Evolutionary conservation across 2,113 vertebrate species (phyloP).

Genomic region (Oryzias melastigma): DNA sequence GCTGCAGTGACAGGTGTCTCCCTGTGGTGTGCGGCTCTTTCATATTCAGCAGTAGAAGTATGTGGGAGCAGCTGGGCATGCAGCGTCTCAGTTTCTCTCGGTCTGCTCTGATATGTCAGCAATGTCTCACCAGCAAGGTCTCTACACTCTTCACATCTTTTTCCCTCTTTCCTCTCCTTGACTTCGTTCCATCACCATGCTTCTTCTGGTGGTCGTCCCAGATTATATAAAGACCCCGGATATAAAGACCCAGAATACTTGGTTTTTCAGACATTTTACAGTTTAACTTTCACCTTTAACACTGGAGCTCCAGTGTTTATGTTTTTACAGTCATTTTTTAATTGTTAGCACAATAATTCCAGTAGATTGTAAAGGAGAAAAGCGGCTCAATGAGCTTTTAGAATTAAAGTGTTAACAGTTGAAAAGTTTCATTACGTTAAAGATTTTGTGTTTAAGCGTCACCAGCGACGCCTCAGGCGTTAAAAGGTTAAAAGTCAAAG

Average conservation of each 20-base stretch:
- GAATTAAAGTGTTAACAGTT: too few species aligned
- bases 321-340: too few species aligned
- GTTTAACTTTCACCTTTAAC: constrained; percentile 39
- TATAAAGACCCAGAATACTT: constrained; percentile 44
- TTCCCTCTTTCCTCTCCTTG: constrained; percentile 23
- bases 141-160: neutral
- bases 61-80: constrained; percentile 26
- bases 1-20: constrained; percentile 46
- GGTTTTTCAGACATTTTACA: constrained; percentile 19
- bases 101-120: constrained; percentile 14
- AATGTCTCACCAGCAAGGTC: constrained; percentile 18
- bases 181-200: constrained; percentile 72
- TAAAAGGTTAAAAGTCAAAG: too few species aligned
- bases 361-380: too few species aligned
- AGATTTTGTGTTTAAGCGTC: too few species aligned
- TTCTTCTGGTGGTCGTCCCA: constrained; percentile 32
- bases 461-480: too few species aligned
- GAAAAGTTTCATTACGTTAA: too few species aligned
- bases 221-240: constrained; percentile 64
- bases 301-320: too few species aligned
- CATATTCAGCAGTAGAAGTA: constrained; percentile 30
- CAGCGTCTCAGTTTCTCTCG: constrained; percentile 1
- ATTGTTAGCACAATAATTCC: too few species aligned
- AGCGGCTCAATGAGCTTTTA: too few species aligned
- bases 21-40: constrained; percentile 10